Base-by-base conservation (phyloP, 2,797 vertebrate species). In the Epinephelus coioides region DNA sequence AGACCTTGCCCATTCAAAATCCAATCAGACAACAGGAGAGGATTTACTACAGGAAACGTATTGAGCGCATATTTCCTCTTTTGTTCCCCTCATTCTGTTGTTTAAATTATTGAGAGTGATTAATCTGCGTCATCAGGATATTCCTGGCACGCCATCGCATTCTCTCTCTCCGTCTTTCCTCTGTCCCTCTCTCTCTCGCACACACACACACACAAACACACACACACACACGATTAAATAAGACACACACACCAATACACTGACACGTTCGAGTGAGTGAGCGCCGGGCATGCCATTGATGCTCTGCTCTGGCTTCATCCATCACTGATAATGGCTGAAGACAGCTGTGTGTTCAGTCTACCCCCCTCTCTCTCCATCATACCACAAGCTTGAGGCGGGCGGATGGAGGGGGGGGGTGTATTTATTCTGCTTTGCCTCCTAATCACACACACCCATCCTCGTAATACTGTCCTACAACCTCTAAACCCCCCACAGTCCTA, bases 321-420 rank as follows among this genome's bases (percentile, higher is more conserved):
- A 82, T 96, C 95, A 95, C 70, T 83, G 88, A 88, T 96, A 95
- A 96, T 94, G 91, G 91, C 93, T 88, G 78, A 89, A 89, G 95
- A 96, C 96, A 94, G 95, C 95, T 92, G 86, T 92, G 90, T 87
- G 73, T 96, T 94, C 94, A 94, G 95, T 93, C 94, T 92, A 94
- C 65, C 95, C 15, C 25, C 65, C 49, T 73, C 51, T 49, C 94
- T 93, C 15, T 0, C 90, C 73, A 88, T 95, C 93, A 94, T 88
- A 77, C 91, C 94, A 90, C 93, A 94, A 85, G 87, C 88, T 84
- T 70, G 81, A 86, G 79, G 88, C 49, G 23, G 74, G 73, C n/a
- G 82, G 77, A 87, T 76, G 47, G 89, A 81, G 90, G 75, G 94
- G 88, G 91, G 91, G 92, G 88, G 73, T 93, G 65, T 95, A 93